Evolutionary conservation across 1,140 invertebrate genomes (phyloP).

Genomic region (Saccostrea cuccullata): DNA sequence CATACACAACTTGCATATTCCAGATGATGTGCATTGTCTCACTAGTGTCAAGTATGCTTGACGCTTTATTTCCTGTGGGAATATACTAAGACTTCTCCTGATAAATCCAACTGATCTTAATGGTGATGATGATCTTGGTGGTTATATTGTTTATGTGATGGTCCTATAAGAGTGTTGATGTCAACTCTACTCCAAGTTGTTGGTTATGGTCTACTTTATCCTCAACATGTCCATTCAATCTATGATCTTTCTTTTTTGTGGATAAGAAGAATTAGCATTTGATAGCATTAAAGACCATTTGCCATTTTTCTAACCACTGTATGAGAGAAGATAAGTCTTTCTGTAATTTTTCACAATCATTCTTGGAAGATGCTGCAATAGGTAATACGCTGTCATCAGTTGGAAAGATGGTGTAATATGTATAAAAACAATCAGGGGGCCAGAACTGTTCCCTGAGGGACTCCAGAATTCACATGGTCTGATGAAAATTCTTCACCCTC

Average conservation of each 20-base stretch:
- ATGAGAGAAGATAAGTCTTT: slow-evolving; percentile 14
- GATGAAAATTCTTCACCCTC: background rate
- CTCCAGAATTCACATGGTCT: slow-evolving; percentile 25
- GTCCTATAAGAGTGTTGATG: background rate
- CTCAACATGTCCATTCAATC: background rate
- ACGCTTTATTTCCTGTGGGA: background rate
- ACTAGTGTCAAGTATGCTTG: slow-evolving; percentile 41
- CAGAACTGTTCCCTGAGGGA: slow-evolving; percentile 44
- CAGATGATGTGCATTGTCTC: slow-evolving; percentile 27
- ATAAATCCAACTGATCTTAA: slow-evolving; percentile 33
- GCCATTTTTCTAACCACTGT: slow-evolving; percentile 39
- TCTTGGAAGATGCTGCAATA: background rate
- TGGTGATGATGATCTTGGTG: background rate
- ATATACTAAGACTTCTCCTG: slow-evolving; percentile 39
- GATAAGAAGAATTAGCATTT: slow-evolving; percentile 48
- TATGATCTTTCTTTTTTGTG: slow-evolving; percentile 16
- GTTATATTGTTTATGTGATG: slow-evolving; percentile 27
- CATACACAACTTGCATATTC: slow-evolving; percentile 46
- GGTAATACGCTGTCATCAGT: slow-evolving; percentile 46
- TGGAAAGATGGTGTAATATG: slow-evolving; percentile 31
- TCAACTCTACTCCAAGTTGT: slow-evolving; percentile 40
- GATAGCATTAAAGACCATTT: slow-evolving; percentile 43
- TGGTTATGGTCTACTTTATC: slow-evolving; percentile 40
- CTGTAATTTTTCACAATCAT: slow-evolving; percentile 11
- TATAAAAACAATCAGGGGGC: slow-evolving; percentile 11